Evolutionary conservation across 1,140 invertebrate species (phyloP), one percentile per base, ranked within the genome.

Genomic region (Leptopilina boulardi): DNA sequence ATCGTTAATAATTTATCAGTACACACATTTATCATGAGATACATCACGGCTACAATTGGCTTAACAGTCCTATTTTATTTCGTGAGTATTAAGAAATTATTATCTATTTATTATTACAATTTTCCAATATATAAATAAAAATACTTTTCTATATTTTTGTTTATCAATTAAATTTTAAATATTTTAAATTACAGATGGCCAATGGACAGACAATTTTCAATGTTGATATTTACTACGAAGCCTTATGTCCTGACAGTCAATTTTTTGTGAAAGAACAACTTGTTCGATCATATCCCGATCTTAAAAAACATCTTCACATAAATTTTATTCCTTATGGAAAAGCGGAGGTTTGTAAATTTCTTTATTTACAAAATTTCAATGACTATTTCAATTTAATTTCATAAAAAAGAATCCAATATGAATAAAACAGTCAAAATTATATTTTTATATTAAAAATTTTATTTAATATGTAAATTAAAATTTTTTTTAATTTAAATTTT

Each of bases 241-340:
- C 94, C 10, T 87, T 97, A 0, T 98, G 97, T 85, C 94, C 94
- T 0, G 96, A 96, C 84, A 97, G 96, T 84, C 92, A 92, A 42
- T 82, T 88, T 18, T 97, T 96, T 83, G 92, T 96, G 73, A 90
- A 75, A 0, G 81, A 86, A 2, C 93, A 95, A 83, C 84, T 90
- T 1, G 70, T 74, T 5, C 85, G 86, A 1, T 70, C 76, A 10
- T 89, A 89, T 47, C 9, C 74, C 0, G 1, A 19, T 11, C 47
- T 89, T 23, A 86, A 88, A 71, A 66, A 85, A 41, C 74, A 84
- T 74, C n/a, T 90, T 0, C 73, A 80, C 0, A 13, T 89, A 23
- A 86, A 82, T 42, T 83, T 88, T 0, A 42, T 89, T 59, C 88
- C 97, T 0, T 97, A 94, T 86, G 97, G 97, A 77, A 97, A 97